Evolutionary conservation across 2,113 vertebrate genomes (phyloP).

Genomic region (Marcusenius ussheri): DNA sequence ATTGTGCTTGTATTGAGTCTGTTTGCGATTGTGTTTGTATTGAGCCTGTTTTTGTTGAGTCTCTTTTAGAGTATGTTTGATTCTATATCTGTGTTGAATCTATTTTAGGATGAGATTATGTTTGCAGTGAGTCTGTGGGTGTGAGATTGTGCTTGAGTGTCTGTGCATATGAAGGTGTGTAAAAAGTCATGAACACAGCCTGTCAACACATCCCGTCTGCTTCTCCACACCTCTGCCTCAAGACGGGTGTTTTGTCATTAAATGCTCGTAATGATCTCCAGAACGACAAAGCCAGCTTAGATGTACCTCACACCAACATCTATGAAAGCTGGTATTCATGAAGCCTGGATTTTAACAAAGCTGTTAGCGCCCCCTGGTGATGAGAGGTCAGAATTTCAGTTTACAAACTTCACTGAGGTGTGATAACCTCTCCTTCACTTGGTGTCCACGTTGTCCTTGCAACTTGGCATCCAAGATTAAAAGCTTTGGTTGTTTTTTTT

Average conservation of each 20-base stretch:
- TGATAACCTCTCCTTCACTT: neutral
- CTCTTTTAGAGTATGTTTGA: neutral
- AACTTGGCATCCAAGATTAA: neutral
- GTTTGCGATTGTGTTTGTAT: neutral
- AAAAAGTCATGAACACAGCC: neutral
- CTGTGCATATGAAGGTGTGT: neutral
- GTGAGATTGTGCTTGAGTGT: neutral
- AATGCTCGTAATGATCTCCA: neutral
- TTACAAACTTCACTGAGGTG: neutral
- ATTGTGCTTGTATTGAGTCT: neutral
- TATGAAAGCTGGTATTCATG: neutral
- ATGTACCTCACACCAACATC: neutral
- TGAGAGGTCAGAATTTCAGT: neutral
- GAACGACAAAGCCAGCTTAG: neutral
- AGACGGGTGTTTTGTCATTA: neutral
- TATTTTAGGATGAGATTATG: neutral
- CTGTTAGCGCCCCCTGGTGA: constrained; percentile 42
- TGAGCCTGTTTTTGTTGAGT: neutral
- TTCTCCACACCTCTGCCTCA: neutral
- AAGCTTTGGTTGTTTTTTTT: neutral
- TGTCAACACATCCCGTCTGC: neutral
- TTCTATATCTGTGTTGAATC: neutral
- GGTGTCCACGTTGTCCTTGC: neutral
- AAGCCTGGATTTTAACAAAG: neutral
- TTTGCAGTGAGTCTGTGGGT: neutral